Evolutionary conservation across 2,888 invertebrate species (phyloP).

Genomic region (Alentia gelatinosa): DNA sequence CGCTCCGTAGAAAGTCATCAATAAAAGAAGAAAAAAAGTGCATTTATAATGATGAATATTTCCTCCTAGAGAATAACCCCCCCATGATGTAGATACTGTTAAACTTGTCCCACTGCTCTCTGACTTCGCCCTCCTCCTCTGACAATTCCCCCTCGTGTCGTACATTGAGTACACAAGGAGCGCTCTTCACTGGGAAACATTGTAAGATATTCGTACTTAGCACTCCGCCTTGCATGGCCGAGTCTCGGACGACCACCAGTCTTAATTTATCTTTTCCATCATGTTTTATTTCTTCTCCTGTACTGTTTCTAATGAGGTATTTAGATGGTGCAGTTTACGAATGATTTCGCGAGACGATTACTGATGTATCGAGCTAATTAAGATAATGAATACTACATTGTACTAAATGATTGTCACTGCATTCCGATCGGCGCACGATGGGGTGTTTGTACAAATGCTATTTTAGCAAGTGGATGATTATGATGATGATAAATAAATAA

Average conservation of each 20-base stretch:
- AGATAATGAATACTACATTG: neutral
- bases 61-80: neutral
- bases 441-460: constrained; percentile 20
- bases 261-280: constrained; percentile 9
- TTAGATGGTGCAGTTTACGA: neutral
- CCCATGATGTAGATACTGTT: constrained; percentile 15
- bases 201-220: constrained; percentile 7
- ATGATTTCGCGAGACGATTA: neutral
- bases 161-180: neutral
- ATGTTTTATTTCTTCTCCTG: neutral
- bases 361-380: constrained; percentile 32
- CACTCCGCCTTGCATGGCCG: neutral
- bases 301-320: neutral
- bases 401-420: constrained; percentile 8
- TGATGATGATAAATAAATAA: neutral
- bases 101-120: neutral
- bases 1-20: neutral
- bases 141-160: no score
- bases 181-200: neutral
- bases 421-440: neutral
- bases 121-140: neutral
- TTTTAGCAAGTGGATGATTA: constrained; percentile 33
- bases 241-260: neutral
- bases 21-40: neutral
- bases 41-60: neutral